These are phyloP conservation scores for Stegostoma tigrinum DNA, from an alignment of 2,113 vertebrate species.

Conservation along the genomic window DNA sequence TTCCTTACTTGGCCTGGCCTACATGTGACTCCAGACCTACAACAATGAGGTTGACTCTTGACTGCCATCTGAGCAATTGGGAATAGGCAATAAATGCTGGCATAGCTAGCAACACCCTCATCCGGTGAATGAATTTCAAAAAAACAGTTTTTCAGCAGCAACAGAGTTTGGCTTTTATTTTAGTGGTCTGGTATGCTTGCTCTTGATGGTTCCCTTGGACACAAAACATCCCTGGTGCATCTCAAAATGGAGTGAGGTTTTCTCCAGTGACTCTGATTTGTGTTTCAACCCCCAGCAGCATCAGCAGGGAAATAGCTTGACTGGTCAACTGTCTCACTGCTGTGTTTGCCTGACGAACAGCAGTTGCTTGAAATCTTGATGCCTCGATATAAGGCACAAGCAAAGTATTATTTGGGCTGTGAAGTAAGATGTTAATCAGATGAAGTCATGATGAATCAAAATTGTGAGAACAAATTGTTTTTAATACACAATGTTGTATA, in stretches of 20 bases:
- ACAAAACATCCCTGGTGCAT: neutral
- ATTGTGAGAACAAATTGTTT: too few species aligned
- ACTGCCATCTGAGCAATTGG: too few species aligned
- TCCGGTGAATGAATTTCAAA: too few species aligned
- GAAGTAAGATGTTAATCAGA: neutral
- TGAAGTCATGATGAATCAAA: too few species aligned
- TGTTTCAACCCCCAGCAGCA: neutral
- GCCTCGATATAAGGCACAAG: neutral
- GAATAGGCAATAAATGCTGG: too few species aligned
- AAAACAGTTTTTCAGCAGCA: too few species aligned
- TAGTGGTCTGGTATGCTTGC: neutral
- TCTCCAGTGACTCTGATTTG: neutral
- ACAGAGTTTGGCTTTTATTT: too few species aligned
- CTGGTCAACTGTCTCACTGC: neutral
- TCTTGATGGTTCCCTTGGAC: neutral
- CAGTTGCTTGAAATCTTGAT: neutral
- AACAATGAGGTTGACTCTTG: too few species aligned
- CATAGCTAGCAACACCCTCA: too few species aligned
- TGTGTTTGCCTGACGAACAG: neutral
- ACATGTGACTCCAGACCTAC: too few species aligned
- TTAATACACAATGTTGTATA: too few species aligned
- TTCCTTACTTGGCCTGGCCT: too few species aligned
- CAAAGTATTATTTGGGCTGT: neutral
- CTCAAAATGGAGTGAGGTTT: neutral
- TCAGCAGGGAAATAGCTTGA: neutral